A percentile compares a stretch with the other conserved stretches of the same genome.
phyloP scores from a whole-genome alignment of 2,888 invertebrate genomes.

The Xanthia togata region DNA sequence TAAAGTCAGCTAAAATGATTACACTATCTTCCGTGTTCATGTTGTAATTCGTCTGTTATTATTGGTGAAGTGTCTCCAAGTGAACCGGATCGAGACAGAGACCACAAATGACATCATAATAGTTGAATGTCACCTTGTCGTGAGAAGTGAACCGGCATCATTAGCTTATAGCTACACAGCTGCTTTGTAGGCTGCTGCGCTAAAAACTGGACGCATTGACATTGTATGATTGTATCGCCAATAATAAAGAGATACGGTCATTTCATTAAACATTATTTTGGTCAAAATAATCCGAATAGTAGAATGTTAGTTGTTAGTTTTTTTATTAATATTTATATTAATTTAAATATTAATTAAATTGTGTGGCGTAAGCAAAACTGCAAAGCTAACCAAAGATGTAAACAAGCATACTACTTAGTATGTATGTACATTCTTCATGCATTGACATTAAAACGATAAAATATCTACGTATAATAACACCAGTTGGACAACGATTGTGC shows the following conservation, averaged over 20 bases:
- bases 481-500: conserved; percentile 27
- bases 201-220: conserved; percentile 13
- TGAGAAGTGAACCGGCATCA: conserved; percentile 43
- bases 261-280: not conserved
- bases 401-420: not conserved
- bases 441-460: conserved; percentile 3
- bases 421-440: conserved; percentile 11
- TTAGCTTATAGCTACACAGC: not conserved
- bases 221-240: not conserved
- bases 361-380: not conserved
- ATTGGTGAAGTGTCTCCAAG: conserved; percentile 1
- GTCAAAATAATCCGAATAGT: not conserved
- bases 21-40: not conserved
- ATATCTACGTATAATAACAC: conserved; percentile 18
- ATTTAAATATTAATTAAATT: not conserved
- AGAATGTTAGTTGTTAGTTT: no score
- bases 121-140: conserved; percentile 59
- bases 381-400: conserved; percentile 3
- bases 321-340: not conserved
- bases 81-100: conserved; percentile 13
- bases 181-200: conserved; percentile 4
- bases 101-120: conserved; percentile 50
- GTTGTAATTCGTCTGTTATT: not conserved
- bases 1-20: not conserved
- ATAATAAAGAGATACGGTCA: conserved; percentile 5